Base-by-base conservation (phyloP, 2,888 invertebrate genomes). In the Drosophila borealis region DNA sequence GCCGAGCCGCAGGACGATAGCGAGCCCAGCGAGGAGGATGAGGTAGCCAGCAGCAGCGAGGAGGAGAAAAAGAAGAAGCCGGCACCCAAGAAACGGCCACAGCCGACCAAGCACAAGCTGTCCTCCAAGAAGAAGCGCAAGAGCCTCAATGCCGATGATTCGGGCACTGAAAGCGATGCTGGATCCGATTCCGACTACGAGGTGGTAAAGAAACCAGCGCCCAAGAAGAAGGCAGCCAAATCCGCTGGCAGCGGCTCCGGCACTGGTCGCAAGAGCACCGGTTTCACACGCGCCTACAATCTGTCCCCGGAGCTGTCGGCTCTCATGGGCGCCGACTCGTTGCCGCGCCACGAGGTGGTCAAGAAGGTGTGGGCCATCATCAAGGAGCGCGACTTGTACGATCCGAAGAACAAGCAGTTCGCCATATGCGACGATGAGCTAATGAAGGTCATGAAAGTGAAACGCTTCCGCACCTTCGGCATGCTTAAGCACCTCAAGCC, bases 401-500 rank as follows among this genome's bases (percentile, higher is more conserved):
- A 98, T 91, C 98, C 98, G 10, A 97, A 96, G 90, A 98, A 98
- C 92, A 98, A 97, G 93, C 98, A 98, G 93, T 98, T 95, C 90
- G 98, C 98, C 78, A 96, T 98, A 86, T 98, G 98, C 93, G 98
- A 98, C 91, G 97, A 97, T 57, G 96, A 98, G 56, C 93, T 98
- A 42, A 93, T 95, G 92, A 97, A 96, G 92, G 96, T 98, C 41
- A 97, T 98, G 91, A 98, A 98, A 41, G 96, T 96, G 2, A 98
- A 98, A 91, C 95, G 98, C 37, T 98, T 99, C 94, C 96, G 97
- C 85, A 97, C 97, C 60, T 98, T 98, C 89, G 98, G 98, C 74
- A 98, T 98, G 98, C 97, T 98, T 96, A 98, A 98, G 92, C 97
- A 97, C 93, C 94, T 99, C 84, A 98, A 98, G 93, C 95, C 95